phyloP scores from a whole-genome alignment of 2,888 invertebrate genomes.

The Orchesella flavescens region DNA sequence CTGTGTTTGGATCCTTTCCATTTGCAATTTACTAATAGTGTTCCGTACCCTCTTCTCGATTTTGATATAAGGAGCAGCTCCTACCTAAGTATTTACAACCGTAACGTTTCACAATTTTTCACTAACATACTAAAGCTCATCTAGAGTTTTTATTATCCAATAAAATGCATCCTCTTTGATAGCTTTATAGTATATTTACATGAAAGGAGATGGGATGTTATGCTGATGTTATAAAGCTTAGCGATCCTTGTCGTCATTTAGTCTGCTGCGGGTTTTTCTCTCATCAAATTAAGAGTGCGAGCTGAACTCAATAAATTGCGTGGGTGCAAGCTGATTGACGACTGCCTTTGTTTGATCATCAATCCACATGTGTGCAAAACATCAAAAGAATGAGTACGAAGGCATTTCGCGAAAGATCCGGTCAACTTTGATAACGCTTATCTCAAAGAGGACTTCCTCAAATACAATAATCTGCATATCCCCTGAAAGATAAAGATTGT shows the following conservation, averaged over 20 bases:
- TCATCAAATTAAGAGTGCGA: not conserved
- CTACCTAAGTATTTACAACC: not conserved
- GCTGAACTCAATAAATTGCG: slow-evolving; percentile 39
- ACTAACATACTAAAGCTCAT: slow-evolving; percentile 33
- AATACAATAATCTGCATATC: too few relatives aligned
- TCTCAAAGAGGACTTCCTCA: too few relatives aligned
- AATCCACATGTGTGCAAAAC: not conserved
- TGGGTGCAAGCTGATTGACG: slow-evolving; percentile 29
- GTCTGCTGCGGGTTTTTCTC: not conserved
- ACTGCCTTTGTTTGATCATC: not conserved
- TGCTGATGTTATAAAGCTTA: not conserved
- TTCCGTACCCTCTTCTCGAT: slow-evolving; percentile 4
- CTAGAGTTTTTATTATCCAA: slow-evolving; percentile 46
- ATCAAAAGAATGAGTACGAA: slow-evolving; percentile 4
- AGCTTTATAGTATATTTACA: slow-evolving; percentile 22
- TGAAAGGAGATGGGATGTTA: not conserved
- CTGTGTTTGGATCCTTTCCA: not conserved
- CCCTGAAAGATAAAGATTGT: too few relatives aligned
- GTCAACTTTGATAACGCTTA: too few relatives aligned
- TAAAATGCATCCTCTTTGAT: slow-evolving; percentile 48
- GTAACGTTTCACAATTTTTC: not conserved
- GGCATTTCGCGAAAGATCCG: too few relatives aligned
- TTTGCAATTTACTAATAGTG: not conserved
- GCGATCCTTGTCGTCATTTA: not conserved
- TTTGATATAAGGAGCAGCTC: not conserved